Base-by-base conservation (phyloP, 2,888 invertebrate species). In the Syrista parreyssii region DNA sequence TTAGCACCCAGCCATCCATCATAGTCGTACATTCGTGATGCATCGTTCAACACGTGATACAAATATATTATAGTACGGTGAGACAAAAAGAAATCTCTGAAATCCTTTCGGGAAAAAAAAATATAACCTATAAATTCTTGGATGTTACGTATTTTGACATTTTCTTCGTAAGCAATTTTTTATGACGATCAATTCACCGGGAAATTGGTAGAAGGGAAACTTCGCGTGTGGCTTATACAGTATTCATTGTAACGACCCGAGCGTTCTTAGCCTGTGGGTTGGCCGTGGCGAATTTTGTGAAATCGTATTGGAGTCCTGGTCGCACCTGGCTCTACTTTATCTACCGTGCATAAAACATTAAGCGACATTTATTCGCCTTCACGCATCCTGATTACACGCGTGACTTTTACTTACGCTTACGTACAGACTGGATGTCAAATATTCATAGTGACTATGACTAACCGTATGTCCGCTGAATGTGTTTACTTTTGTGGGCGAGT, bases 81-180 rank as follows among this genome's bases (percentile, higher is more conserved):
- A 55, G 55, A 55, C 2, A 23, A 23, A 40, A 23, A 15, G 15
- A 3, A 40, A 15, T 40, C 4, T 15, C 6, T 40, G 15, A 55
- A 23, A 1, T 23, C 0, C 23, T 55, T 23, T 2, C 0, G 4
- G 4, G 36, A 1, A 0, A 15, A 9, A 55, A 55, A 23, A 55
- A 23, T 4, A 4, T 3, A 9, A 1, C 6, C 15, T 0, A 9
- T 23, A 9, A 23, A 9, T 55, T 55, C 9, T 15, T 23, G 9
- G 23, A 23, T 9, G 23, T 55, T 23, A 55, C 55, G 55, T 55
- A 23, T 23, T 55, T 55, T 55, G 2, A 23, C 2, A 55, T 55
- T 55, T 55, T 6, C 2, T 2, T 55, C 55, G 6, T 55, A 55
- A 55, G 55, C 23, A 6, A 15, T 40, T 6, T 40, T 6, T 1